Conservation (phyloP, 2,888 invertebrate species). For the Oxyscelio sp. region DNA sequence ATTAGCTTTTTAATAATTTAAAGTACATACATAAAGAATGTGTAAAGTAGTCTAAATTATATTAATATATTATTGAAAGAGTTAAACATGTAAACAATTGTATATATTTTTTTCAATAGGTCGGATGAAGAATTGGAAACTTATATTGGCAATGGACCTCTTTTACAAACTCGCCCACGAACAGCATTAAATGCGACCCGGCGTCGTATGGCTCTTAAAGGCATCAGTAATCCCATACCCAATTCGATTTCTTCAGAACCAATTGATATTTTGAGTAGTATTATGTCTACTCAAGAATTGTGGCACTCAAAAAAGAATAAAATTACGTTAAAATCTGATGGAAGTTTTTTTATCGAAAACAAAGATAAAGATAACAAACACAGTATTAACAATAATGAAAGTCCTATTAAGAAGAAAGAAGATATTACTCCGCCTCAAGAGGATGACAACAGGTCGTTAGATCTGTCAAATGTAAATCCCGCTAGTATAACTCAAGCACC, state of each 20-base stretch:
- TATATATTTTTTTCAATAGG: no score
- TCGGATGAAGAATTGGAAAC: constrained; percentile 78
- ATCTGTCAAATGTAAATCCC: constrained; percentile 82
- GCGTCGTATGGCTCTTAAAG: constrained; percentile 84
- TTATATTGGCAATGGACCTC: constrained; percentile 78
- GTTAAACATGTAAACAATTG: no score
- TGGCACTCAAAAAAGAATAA: constrained; percentile 91
- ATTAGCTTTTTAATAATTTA: no score
- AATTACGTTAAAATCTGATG: constrained; percentile 90
- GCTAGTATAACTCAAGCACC: constrained; percentile 89
- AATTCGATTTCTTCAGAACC: constrained; percentile 53
- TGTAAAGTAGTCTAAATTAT: no score
- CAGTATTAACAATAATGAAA: constrained; percentile 80
- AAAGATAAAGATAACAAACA: constrained; percentile 60
- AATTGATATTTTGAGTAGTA: constrained; percentile 91
- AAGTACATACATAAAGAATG: no score
- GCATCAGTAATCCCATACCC: constrained; percentile 76
- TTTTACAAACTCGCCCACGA: constrained; percentile 81
- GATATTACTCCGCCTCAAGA: constrained; percentile 38
- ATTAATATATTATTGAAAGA: no score
- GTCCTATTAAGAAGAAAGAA: constrained; percentile 80
- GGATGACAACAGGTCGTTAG: constrained; percentile 78
- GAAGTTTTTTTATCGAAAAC: constrained; percentile 90
- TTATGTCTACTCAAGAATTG: constrained; percentile 92
- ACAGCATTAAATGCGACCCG: constrained; percentile 81